Evolutionary conservation across 2,888 invertebrate species (phyloP), one percentile per base, ranked within the genome.

Genomic region (Mythimna loreyi): DNA sequence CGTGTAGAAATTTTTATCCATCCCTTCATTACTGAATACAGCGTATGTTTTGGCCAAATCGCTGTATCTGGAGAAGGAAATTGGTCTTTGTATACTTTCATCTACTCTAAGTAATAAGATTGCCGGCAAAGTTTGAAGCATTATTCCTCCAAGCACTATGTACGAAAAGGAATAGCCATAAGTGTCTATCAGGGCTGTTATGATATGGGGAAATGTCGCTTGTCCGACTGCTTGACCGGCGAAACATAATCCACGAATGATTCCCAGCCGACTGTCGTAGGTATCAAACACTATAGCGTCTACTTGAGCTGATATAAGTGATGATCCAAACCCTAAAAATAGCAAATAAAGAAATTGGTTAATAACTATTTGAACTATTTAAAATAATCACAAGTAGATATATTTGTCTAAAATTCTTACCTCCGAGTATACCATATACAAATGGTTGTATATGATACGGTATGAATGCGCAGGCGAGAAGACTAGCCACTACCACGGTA

Each of bases 261-360:
- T 78, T 49, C 91, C 92, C 21, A 95, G 74, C 21, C 93, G 90
- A 19, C 92, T 88, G 80, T 96, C 95, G 72, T 96, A 96, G 0
- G 94, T 94, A 72, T 96, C 96, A 76, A 93, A 94, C 58, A 96
- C 85, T 23, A 96, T 92, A 33, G 94, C 95, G 72, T 96, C 95
- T 8, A 96, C 92, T 90, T 96, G 96, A 9, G 95, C 94, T 57
- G 95, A 92, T 80, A 95, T 90, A 9, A 96, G 69, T 16, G 96
- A 95, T 21, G 95, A 93, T 9, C 96, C 96, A 16, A 96, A 81
- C 69, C 96, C 96, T 96, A 88, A 57, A 68, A 75, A 13, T 2
- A 1, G 4, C n/a, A 45, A 50, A 67, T 21, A 21, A 25, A 19
- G 16, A 60, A 36, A 50, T 13, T 21, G 0, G 9, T 36, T 59